These are phyloP conservation scores for Morpho achilles DNA, from an alignment of 2,888 invertebrate species.

Conservation along the genomic window DNA sequence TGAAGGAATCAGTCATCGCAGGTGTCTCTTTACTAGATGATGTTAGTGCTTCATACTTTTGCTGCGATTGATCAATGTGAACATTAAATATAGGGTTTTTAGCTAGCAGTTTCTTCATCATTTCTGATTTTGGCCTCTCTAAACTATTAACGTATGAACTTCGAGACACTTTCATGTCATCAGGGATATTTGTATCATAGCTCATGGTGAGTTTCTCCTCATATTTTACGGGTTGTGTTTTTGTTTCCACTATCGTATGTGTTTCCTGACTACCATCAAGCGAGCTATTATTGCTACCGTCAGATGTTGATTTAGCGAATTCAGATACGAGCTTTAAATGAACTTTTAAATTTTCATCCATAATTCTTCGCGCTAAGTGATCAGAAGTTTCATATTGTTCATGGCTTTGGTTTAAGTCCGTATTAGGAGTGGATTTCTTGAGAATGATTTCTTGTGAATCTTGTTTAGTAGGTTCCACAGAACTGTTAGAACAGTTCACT, in stretches of 20 bases:
- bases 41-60: conserved; percentile 51
- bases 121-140: conserved; percentile 81
- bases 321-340: conserved; percentile 70
- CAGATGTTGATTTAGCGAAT: conserved; percentile 71
- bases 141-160: conserved; percentile 79
- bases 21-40: conserved; percentile 45
- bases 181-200: conserved; percentile 81
- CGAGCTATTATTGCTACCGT: conserved; percentile 66
- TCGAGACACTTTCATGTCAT: conserved; percentile 82
- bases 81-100: conserved; percentile 73
- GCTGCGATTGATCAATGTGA: conserved; percentile 57
- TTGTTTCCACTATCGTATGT: conserved; percentile 42
- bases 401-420: conserved; percentile 47
- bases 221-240: conserved; percentile 50
- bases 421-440: conserved; percentile 36
- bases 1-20: conserved; percentile 60
- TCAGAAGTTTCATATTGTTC: conserved; percentile 66
- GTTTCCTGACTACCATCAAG: conserved; percentile 58
- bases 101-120: conserved; percentile 78
- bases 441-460: conserved; percentile 44
- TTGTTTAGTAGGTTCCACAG: conserved; percentile 62
- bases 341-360: conserved; percentile 73
- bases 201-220: conserved; percentile 66
- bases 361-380: conserved; percentile 65
- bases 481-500: conserved; percentile 74